Evolutionary conservation across 2,113 vertebrate species (phyloP).

Genomic region (Ramphastos sulfuratus): DNA sequence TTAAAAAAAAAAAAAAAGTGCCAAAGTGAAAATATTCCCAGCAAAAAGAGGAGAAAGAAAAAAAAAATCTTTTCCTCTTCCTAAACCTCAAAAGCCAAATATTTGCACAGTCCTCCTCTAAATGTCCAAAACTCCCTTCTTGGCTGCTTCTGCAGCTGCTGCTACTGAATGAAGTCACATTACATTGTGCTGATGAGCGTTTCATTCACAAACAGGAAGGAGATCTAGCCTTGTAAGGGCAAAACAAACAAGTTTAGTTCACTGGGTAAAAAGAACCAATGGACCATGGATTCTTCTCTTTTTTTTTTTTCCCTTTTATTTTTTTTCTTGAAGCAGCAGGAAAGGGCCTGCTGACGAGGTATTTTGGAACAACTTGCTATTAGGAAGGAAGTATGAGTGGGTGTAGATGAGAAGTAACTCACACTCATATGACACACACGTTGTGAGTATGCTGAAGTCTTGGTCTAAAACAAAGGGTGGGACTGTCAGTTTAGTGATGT

Average conservation of each 20-base stretch:
- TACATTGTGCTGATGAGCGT: neutral
- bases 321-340: conserved; percentile 46
- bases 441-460: conserved; percentile 42
- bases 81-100: conserved; percentile 22
- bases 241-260: conserved; percentile 36
- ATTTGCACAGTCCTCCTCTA: neutral
- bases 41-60: neutral
- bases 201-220: conserved; percentile 60
- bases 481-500: conserved; percentile 31
- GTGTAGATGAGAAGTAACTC: conserved; percentile 73
- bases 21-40: neutral
- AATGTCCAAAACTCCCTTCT: neutral
- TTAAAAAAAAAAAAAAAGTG: neutral
- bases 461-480: conserved; percentile 58
- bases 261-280: conserved; percentile 48
- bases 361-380: conserved; percentile 77
- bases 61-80: neutral
- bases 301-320: neutral
- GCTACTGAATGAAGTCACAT: conserved; percentile 13
- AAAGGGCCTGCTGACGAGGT: conserved; percentile 71
- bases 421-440: conserved; percentile 68
- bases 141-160: conserved; percentile 22
- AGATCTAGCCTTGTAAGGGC: conserved; percentile 27
- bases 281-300: conserved; percentile 16
- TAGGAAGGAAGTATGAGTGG: conserved; percentile 79